Percentiles rank a stretch among this genome's conserved stretches.
These are phyloP conservation scores for Discoglossus pictus DNA, from an alignment of 2,797 vertebrate species.

Conservation along the genomic window DNA sequence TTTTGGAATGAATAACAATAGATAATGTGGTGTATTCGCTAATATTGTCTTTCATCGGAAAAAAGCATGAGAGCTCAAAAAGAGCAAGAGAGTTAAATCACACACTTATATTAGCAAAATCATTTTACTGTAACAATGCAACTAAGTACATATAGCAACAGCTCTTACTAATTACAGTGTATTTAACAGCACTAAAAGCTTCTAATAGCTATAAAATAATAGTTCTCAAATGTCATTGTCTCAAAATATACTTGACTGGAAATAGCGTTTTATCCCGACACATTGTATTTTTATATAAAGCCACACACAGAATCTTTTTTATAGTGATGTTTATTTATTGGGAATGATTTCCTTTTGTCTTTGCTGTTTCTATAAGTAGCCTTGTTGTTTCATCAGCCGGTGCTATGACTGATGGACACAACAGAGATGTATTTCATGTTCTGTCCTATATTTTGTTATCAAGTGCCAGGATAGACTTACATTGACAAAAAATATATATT, in stretches of 20 bases:
- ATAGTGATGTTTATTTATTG: conserved; percentile 20
- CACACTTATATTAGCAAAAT: conserved; percentile 15
- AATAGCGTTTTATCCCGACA: background rate
- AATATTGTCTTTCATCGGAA: too few species aligned
- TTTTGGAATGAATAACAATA: too few species aligned
- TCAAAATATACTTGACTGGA: conserved; percentile 17
- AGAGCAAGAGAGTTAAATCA: conserved; percentile 6
- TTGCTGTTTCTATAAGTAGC: conserved; percentile 9
- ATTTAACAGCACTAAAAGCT: conserved; percentile 32
- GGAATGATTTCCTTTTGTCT: conserved; percentile 37
- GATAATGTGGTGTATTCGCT: too few species aligned
- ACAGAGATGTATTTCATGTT: conserved; percentile 39
- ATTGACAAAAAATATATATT: conserved; percentile 41
- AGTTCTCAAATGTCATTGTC: conserved; percentile 13
- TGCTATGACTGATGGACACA: conserved; percentile 38
- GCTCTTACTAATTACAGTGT: conserved; percentile 17
- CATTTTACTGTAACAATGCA: conserved; percentile 1
- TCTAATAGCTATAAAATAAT: conserved; percentile 44
- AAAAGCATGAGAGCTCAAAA: too few species aligned
- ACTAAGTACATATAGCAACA: conserved; percentile 25
- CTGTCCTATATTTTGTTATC: conserved; percentile 51
- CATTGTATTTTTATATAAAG: background rate
- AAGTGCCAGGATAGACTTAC: conserved; percentile 53
- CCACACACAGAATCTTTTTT: background rate
- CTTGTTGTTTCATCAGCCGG: conserved; percentile 49